Percentiles rank a stretch among this genome's conserved stretches.
These are phyloP conservation scores for Holacanthus passer DNA, from an alignment of 2,113 vertebrate species.

Conservation along the genomic window DNA sequence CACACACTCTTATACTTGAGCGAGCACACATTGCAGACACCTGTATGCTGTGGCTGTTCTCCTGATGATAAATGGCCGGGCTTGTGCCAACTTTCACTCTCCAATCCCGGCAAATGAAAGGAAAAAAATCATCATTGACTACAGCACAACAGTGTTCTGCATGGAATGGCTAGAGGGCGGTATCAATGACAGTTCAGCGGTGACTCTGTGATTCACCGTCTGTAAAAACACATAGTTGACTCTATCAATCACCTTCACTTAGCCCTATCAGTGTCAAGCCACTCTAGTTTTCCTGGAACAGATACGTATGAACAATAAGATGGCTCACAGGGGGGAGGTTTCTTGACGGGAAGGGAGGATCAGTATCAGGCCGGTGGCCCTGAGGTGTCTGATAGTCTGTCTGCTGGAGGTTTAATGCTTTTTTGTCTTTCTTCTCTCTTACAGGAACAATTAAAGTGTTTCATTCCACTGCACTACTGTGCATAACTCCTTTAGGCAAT, in stretches of 20 bases:
- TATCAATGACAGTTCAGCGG: not conserved
- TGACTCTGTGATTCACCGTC: constrained; percentile 31
- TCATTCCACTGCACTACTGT: not conserved
- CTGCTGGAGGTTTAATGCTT: constrained; percentile 21
- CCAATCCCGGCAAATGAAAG: not conserved
- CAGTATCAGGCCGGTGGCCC: constrained; percentile 26
- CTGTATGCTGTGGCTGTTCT: constrained; percentile 21
- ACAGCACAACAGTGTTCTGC: not conserved
- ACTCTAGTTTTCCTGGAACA: constrained; percentile 42
- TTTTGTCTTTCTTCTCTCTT: constrained; percentile 21
- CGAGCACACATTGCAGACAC: constrained; percentile 18
- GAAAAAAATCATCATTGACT: not conserved
- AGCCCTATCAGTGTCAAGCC: not conserved
- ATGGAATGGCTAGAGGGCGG: not conserved
- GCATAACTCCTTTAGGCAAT: not conserved
- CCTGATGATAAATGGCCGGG: constrained; percentile 12
- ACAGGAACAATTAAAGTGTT: constrained; percentile 9
- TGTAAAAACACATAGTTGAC: not conserved
- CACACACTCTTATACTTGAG: not conserved
- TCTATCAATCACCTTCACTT: not conserved
- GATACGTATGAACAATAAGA: constrained; percentile 20
- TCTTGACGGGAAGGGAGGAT: constrained; percentile 40
- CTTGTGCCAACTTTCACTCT: constrained; percentile 18
- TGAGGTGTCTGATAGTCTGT: constrained; percentile 31
- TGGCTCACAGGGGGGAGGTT: constrained; percentile 3